Conservation (phyloP, 2,888 invertebrate species). For the Pyrrhia umbra region DNA sequence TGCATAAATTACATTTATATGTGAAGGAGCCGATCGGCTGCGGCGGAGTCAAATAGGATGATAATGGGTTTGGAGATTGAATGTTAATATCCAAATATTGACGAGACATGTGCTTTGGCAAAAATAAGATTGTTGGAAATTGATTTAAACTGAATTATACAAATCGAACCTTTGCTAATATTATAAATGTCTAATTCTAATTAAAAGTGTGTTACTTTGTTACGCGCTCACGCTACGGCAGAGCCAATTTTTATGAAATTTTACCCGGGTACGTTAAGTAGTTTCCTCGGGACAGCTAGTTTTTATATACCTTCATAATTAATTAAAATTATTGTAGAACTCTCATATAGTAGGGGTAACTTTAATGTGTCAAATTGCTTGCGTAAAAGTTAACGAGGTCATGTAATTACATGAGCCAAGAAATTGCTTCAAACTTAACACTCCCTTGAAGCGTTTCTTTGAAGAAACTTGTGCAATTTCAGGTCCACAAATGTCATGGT, state of each 20-base stretch:
- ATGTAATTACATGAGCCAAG: constrained; percentile 44
- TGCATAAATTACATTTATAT: constrained; percentile 57
- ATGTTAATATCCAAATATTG: constrained; percentile 13
- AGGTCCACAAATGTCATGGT: constrained; percentile 39
- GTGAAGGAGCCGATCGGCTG: constrained; percentile 41
- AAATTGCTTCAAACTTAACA: constrained; percentile 40
- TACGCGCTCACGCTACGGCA: too few species aligned
- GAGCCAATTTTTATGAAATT: too few species aligned
- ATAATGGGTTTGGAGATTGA: constrained; percentile 30
- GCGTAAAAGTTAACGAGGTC: constrained; percentile 48
- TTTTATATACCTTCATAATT: not conserved
- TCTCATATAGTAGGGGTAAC: not conserved
- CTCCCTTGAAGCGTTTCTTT: constrained; percentile 36
- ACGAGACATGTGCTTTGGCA: not conserved
- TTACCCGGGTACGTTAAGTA: too few species aligned
- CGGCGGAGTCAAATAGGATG: constrained; percentile 22
- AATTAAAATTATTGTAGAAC: not conserved
- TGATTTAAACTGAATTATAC: not conserved
- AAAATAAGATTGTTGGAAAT: not conserved
- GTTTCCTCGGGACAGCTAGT: too few species aligned
- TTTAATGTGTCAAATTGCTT: constrained; percentile 18
- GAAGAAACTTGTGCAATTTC: constrained; percentile 61
- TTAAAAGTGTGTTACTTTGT: too few species aligned
- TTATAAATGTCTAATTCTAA: too few species aligned
- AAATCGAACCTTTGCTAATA: not conserved